Base-by-base conservation (phyloP, 92 coral and sea anemone genomes). In the Parazoanthus darwini region DNA sequence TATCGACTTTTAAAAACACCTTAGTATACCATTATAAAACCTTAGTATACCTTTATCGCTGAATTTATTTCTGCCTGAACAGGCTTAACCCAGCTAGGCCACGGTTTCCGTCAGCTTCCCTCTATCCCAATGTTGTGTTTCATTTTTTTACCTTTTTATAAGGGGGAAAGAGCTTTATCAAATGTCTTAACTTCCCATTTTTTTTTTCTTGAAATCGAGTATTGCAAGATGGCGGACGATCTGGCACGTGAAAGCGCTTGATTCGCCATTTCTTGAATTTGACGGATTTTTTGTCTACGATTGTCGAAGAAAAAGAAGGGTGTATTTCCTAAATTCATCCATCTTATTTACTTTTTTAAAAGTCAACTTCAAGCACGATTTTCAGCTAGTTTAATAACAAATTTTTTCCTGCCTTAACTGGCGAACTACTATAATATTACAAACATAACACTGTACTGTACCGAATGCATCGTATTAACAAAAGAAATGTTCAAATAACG, bases 341-440 rank as follows among this genome's bases (percentile, higher is more conserved):
- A 22, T 63, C 26, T 46, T 68, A n/a, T 68, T 68, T 68, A 72
- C 39, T 72, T 58, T 63, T 1, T 9, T 37, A 76, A 18, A n/a
- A 76, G 35, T 20, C 48, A 37, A 74, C 79, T 37, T 6, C 39
- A 26, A 11, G 42, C 44, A 79, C 35, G 42, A 35, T 50, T 79
- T 46, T 48, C 22, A 48, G n/a, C 10, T 56, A 79, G 22, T 79
- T 79, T 79, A 79, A 79, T 79, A 79, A 79, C n/a, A 79, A 79
- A 79, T 44, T 48, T 51, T 51, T 51, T 79, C 3, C 83, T 14
- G 42, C 67, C 67, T 0, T 46, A n/a, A 46, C 36, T 8, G 36
- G 83, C 66, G 23, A 46, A 51, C 66, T 79, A 79, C 66, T 50
- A 48, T 44, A 79, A 51, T 9, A 74, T 35, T 25, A 79, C 83